Evolutionary conservation across 1,140 invertebrate species (phyloP).

Genomic region (Hetaerina americana): DNA sequence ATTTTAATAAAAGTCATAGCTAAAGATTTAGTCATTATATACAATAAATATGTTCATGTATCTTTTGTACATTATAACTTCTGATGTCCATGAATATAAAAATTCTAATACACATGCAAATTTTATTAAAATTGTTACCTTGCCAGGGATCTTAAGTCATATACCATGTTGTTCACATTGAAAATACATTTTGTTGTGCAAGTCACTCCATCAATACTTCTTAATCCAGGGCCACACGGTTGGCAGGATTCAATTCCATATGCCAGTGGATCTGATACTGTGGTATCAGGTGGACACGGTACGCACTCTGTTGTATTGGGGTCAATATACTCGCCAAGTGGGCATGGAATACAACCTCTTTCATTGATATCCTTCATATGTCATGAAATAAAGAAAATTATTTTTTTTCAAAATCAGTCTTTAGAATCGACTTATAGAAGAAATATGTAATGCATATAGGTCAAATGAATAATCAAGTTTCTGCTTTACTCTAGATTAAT

Average conservation of each 20-base stretch:
- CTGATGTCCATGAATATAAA: too few species aligned
- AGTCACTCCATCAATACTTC: constrained; percentile 24
- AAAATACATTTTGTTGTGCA: constrained; percentile 30
- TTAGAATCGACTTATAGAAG: too few species aligned
- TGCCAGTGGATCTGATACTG: constrained; percentile 31
- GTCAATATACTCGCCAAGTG: constrained; percentile 34
- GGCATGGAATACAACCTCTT: constrained; percentile 38
- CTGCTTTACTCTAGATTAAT: too few species aligned
- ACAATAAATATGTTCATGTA: too few species aligned
- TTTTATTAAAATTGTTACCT: too few species aligned
- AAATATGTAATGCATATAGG: too few species aligned
- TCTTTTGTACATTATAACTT: too few species aligned
- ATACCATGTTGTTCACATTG: constrained; percentile 22
- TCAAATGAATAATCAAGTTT: too few species aligned
- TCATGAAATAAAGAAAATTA: neutral
- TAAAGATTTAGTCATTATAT: too few species aligned
- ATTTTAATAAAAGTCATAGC: too few species aligned
- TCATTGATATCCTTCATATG: constrained; percentile 1
- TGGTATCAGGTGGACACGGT: constrained; percentile 34
- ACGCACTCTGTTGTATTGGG: constrained; percentile 23
- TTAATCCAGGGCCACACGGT: constrained; percentile 36
- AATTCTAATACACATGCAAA: too few species aligned
- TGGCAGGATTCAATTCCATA: constrained; percentile 34
- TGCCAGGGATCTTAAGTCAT: constrained; percentile 32
- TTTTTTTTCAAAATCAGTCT: neutral